phyloP scores from a whole-genome alignment of 2,797 vertebrate genomes.

The Eremophila alpestris region DNA sequence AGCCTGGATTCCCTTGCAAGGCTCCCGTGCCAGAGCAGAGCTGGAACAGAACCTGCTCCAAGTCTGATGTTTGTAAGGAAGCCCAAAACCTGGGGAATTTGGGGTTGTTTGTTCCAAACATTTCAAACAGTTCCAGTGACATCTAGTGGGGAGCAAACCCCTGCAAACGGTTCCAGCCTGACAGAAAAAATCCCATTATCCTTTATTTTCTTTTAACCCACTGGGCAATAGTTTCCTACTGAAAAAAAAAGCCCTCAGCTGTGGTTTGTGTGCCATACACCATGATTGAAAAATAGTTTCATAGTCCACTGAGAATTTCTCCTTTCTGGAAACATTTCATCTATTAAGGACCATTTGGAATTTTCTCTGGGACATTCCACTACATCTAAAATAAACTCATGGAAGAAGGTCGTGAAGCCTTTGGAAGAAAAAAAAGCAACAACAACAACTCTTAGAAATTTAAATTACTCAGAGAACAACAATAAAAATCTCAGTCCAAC shows the following conservation, averaged over 20 bases:
- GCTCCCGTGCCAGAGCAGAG: background rate
- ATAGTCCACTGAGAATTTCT: slow-evolving; percentile 54
- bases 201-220: slow-evolving; percentile 66
- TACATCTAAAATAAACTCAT: slow-evolving; percentile 57
- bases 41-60: background rate
- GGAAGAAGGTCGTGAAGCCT: slow-evolving; percentile 30
- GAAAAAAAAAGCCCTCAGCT: slow-evolving; percentile 32
- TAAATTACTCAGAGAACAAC: slow-evolving; percentile 19
- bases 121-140: slow-evolving; percentile 72
- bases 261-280: slow-evolving; percentile 45
- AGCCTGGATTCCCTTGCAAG: background rate
- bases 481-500: background rate
- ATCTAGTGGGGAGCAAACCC: slow-evolving; percentile 70
- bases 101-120: slow-evolving; percentile 57
- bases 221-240: slow-evolving; percentile 62
- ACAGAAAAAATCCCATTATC: slow-evolving; percentile 60
- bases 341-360: slow-evolving; percentile 64
- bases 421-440: background rate
- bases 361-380: slow-evolving; percentile 63
- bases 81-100: slow-evolving; percentile 17
- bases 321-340: slow-evolving; percentile 65
- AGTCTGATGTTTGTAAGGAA: background rate
- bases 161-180: background rate
- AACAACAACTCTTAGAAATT: background rate
- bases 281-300: slow-evolving; percentile 67